phyloP scores from a whole-genome alignment of 2,113 vertebrate species.

The Lathamus discolor region DNA sequence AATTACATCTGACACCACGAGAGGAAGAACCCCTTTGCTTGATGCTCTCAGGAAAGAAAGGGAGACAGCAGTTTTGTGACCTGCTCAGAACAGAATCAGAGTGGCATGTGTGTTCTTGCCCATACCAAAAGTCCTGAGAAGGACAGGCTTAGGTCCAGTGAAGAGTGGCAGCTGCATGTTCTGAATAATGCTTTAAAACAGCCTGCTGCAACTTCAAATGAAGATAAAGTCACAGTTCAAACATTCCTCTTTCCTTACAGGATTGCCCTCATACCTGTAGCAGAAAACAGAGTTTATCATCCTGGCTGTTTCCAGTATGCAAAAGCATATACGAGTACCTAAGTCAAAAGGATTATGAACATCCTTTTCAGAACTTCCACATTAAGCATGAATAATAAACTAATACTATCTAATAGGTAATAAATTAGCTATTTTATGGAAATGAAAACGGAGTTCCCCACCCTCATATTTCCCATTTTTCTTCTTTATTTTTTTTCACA shows the following conservation, averaged over 20 bases:
- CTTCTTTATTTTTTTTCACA: background rate
- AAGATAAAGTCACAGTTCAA: background rate
- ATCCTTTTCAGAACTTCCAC: background rate
- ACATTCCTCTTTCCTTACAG: background rate
- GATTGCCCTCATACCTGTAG: background rate
- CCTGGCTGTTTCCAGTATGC: background rate
- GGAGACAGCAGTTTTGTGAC: accelerated
- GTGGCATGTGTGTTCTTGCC: accelerated
- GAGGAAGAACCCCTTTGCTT: background rate
- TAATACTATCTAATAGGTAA: background rate
- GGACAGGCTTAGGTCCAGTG: background rate
- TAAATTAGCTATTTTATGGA: background rate
- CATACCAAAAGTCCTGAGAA: background rate
- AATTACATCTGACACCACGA: constrained; percentile 5
- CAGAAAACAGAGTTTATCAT: background rate
- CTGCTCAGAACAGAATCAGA: background rate
- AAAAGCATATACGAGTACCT: background rate
- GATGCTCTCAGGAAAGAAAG: background rate
- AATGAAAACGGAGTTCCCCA: background rate
- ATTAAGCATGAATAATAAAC: background rate
- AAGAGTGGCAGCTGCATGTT: background rate
- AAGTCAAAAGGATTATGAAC: background rate
- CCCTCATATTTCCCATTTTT: background rate
- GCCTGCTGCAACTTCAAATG: background rate
- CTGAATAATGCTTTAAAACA: background rate